These are phyloP conservation scores for Schrankia costaestrigalis DNA, from an alignment of 2,888 invertebrate genomes.

Conservation along the genomic window DNA sequence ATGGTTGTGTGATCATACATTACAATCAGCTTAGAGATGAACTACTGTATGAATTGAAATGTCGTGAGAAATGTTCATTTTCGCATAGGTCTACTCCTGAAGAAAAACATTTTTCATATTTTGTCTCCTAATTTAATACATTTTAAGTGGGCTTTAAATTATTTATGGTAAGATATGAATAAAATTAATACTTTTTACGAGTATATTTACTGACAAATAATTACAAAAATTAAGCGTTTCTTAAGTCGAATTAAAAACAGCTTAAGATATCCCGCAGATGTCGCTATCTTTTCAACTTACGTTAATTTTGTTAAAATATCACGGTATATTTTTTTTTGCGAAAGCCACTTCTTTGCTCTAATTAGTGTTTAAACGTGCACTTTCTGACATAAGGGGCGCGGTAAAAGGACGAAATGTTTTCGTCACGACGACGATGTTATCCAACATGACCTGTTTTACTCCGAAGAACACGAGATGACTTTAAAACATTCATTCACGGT, in stretches of 20 bases:
- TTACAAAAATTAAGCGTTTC: no score
- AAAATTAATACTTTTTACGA: no score
- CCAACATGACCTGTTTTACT: slow-evolving; percentile 24
- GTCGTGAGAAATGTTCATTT: no score
- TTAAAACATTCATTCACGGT: slow-evolving; percentile 4
- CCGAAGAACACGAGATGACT: slow-evolving; percentile 11
- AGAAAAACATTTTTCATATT: no score
- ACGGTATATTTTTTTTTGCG: slow-evolving; percentile 1
- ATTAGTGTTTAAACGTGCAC: slow-evolving; percentile 22
- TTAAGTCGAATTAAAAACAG: no score
- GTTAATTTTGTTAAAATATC: background rate
- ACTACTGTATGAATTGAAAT: background rate
- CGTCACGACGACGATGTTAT: slow-evolving; percentile 10
- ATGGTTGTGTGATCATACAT: slow-evolving; percentile 2
- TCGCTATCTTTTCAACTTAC: no score
- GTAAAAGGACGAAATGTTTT: slow-evolving; percentile 19
- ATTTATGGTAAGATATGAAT: no score
- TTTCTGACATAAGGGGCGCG: slow-evolving; percentile 15
- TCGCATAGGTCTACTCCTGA: no score
- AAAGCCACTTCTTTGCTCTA: slow-evolving; percentile 14
- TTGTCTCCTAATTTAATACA: no score
- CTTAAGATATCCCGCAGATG: no score
- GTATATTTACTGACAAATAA: no score
- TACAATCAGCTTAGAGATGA: slow-evolving; percentile 4
- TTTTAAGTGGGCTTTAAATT: no score